These are phyloP conservation scores for Caracal caracal DNA, from an alignment of 2,113 vertebrate genomes.

Conservation along the genomic window DNA sequence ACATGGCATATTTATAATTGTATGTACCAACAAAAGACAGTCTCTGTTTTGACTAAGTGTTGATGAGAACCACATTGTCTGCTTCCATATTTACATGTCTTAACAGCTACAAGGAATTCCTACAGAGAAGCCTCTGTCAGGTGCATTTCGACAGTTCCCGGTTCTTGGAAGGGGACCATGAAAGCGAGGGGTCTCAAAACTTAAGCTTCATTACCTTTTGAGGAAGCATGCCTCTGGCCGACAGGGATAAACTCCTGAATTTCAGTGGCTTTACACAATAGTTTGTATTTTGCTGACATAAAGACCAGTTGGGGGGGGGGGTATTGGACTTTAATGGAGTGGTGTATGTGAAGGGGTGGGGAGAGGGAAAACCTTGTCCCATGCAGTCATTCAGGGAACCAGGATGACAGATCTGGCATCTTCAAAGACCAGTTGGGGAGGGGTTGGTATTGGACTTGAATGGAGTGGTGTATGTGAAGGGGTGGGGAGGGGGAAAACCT, in stretches of 20 bases:
- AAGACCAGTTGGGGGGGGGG: neutral
- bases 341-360: accelerated
- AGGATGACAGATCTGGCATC: neutral
- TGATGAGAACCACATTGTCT: neutral
- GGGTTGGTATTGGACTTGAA: neutral
- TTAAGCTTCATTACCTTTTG: neutral
- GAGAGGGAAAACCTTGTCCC: neutral
- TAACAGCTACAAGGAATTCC: neutral
- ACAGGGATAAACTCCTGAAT: neutral
- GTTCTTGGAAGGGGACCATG: neutral
- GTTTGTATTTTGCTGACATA: neutral
- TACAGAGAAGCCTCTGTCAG: neutral
- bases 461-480: accelerated
- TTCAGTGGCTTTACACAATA: neutral
- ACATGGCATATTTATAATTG: neutral
- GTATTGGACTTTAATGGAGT: neutral
- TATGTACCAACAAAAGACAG: neutral
- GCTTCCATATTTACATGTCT: neutral
- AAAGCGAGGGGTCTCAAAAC: neutral
- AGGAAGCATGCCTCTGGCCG: neutral
- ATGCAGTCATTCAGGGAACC: neutral
- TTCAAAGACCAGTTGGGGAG: neutral
- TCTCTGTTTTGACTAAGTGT: slow-evolving; percentile 29
- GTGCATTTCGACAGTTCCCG: neutral
- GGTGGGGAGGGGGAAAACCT: neutral